Percentiles rank a stretch among this genome's conserved stretches.
These are phyloP conservation scores for Plotosus lineatus DNA, from an alignment of 2,113 vertebrate genomes.

Conservation along the genomic window DNA sequence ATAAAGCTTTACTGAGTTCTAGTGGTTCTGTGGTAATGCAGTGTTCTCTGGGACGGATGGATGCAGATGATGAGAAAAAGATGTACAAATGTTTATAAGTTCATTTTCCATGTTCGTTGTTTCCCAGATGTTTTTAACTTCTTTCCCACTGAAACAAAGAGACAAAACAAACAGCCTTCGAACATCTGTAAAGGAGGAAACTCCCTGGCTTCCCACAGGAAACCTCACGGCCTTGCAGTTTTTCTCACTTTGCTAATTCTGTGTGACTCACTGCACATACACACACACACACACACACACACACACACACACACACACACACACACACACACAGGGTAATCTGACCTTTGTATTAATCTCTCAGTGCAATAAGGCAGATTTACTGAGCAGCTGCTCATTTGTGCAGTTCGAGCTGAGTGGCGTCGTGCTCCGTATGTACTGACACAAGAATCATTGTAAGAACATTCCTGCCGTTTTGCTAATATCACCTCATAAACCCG, in stretches of 20 bases:
- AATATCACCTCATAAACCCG: slow-evolving; percentile 8
- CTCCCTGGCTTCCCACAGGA: not conserved
- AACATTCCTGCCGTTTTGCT: slow-evolving; percentile 22
- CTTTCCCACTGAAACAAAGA: slow-evolving; percentile 15
- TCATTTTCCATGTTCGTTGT: not conserved
- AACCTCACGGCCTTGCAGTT: not conserved
- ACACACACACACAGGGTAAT: not conserved
- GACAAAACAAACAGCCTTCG: not conserved
- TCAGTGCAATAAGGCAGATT: not conserved
- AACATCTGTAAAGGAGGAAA: slow-evolving; percentile 1
- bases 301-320: slow-evolving; percentile 8
- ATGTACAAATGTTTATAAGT: slow-evolving; percentile 22
- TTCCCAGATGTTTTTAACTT: not conserved
- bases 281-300: not conserved
- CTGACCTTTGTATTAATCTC: slow-evolving; percentile 33
- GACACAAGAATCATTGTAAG: slow-evolving; percentile 17
- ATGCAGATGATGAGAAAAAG: not conserved
- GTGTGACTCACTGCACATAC: not conserved
- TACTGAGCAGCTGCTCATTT: slow-evolving; percentile 20
- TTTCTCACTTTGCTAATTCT: slow-evolving; percentile 14
- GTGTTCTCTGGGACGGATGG: not conserved
- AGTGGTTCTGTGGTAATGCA: slow-evolving; percentile 10
- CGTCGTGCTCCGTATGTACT: not conserved
- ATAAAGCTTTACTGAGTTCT: slow-evolving; percentile 45
- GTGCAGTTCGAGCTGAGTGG: not conserved